Evolutionary conservation across 2,797 vertebrate species (phyloP).

Genomic region (Euphonia xanthogaster): DNA sequence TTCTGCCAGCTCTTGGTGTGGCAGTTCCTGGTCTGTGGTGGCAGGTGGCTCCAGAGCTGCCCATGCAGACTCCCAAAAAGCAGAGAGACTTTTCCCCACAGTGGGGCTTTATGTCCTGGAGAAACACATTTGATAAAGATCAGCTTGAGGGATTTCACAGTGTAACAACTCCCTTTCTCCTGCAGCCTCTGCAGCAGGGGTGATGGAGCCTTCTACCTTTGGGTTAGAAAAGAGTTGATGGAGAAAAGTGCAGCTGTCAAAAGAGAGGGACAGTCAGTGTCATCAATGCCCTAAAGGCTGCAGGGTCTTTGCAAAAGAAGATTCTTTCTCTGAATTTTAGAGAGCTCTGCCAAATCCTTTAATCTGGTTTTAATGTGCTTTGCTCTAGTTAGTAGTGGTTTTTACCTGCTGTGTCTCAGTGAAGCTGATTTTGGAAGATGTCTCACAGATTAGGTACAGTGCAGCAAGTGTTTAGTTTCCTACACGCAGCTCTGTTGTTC

Average conservation of each 20-base stretch:
- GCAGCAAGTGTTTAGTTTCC: not conserved
- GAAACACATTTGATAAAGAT: not conserved
- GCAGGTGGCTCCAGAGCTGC: not conserved
- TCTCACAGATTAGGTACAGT: slow-evolving; percentile 2
- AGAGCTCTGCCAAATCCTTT: not conserved
- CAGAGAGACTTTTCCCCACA: not conserved
- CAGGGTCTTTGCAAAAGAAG: not conserved
- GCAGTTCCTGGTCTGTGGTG: not conserved
- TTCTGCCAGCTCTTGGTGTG: not conserved
- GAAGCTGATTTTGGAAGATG: slow-evolving; percentile 1
- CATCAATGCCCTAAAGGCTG: not conserved
- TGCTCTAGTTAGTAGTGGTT: not conserved
- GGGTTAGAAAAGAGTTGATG: not conserved
- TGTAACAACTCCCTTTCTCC: not conserved
- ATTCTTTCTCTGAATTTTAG: not conserved
- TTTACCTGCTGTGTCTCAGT: not conserved
- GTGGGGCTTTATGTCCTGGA: not conserved
- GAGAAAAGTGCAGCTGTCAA: not conserved
- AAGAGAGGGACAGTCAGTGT: not conserved
- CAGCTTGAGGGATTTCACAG: not conserved
- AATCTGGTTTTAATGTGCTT: not conserved
- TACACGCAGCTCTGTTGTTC: not conserved
- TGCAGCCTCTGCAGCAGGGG: not conserved
- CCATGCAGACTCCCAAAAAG: not conserved
- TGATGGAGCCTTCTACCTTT: not conserved